Conservation (phyloP, 2,797 vertebrate genomes). For the Characodon lateralis region DNA sequence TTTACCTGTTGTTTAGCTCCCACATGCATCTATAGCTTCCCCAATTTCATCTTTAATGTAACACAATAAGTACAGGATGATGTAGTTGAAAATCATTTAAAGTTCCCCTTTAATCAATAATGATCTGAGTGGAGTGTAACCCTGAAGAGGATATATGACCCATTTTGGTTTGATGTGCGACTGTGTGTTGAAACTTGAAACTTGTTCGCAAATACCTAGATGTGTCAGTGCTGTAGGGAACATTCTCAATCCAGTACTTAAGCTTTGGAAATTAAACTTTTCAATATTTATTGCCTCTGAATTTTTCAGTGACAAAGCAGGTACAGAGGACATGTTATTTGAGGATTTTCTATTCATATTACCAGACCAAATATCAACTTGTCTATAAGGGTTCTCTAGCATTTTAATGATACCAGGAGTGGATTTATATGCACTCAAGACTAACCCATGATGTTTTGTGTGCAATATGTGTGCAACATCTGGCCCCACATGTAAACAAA, state of each 20-base stretch:
- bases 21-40: neutral
- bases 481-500: neutral
- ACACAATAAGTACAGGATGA: neutral
- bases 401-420: slow-evolving; percentile 7
- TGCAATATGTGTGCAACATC: too few species aligned
- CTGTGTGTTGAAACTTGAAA: neutral
- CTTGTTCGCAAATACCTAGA: neutral
- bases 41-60: neutral
- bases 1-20: neutral
- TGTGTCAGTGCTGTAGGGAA: neutral
- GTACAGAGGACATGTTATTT: neutral
- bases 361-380: neutral
- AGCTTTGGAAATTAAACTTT: neutral
- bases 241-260: neutral
- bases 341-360: neutral
- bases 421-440: neutral
- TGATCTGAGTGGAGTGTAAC: neutral
- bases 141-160: neutral
- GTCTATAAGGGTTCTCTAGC: neutral
- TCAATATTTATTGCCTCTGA: slow-evolving; percentile 4
- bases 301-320: neutral
- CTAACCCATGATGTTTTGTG: too few species aligned
- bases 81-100: neutral
- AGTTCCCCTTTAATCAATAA: neutral
- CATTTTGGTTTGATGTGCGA: neutral